Percentiles rank a stretch among this genome's conserved stretches.
Evolutionary conservation across 1,140 invertebrate genomes (phyloP).

Genomic region (Cydia amplana): DNA sequence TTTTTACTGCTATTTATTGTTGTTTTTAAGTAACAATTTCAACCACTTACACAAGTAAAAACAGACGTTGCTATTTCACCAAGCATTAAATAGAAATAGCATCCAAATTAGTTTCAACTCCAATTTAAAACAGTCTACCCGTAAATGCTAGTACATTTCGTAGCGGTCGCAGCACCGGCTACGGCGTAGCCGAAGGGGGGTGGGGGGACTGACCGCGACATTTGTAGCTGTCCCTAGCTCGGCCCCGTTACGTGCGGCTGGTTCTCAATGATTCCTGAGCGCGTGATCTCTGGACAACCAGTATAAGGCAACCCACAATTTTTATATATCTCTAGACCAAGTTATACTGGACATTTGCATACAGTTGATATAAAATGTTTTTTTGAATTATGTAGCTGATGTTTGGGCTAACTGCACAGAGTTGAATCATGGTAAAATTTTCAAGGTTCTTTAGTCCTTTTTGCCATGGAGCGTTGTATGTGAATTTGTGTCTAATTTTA

Average conservation of each 20-base stretch:
- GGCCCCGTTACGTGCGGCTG: background rate
- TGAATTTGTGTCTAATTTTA: constrained; percentile 17
- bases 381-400: background rate
- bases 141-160: constrained; percentile 26
- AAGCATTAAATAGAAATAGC: background rate
- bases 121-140: constrained; percentile 22
- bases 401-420: background rate
- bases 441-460: background rate
- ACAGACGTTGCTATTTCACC: background rate
- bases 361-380: background rate
- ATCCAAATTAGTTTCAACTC: constrained; percentile 6
- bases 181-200: constrained; percentile 40
- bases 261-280: background rate
- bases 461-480: background rate
- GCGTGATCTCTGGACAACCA: background rate
- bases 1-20: too few relatives aligned
- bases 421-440: background rate
- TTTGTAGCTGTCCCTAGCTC: constrained; percentile 58
- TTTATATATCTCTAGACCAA: background rate
- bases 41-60: background rate
- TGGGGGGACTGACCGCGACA: constrained; percentile 65
- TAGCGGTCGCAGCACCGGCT: constrained; percentile 33
- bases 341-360: background rate
- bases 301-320: background rate
- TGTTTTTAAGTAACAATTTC: background rate